Evolutionary conservation across 92 coral and sea anemone genomes (phyloP), one percentile per base, ranked within the genome.

Genomic region (Epizoanthus scotinus): DNA sequence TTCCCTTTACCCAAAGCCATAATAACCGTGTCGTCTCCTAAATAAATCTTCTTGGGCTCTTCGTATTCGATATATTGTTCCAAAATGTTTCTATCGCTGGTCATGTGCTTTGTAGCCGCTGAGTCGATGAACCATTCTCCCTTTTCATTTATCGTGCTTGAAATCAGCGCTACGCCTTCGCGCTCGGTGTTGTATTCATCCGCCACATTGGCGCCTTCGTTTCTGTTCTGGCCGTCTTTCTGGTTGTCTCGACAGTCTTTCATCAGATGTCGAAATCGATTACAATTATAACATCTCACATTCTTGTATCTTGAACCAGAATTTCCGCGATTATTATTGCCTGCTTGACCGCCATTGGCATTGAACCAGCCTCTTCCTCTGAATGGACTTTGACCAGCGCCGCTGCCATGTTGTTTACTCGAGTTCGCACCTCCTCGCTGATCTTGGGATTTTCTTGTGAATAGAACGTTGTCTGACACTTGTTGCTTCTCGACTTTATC

Each of bases 401-500:
- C 38, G 8, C 3, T 42, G 9, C 67, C 49, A 27, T 4, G 36
- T 31, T 31, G 36, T 31, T 31, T 31, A 31, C 36, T 31, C 36
- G 36, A 31, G 36, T 4, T 31, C 4, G 36, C 36, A 31, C 36
- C 36, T 31, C 36, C 36, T 31, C 36, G 4, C 36, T 31, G 36
- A 31, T 31, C 36, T 31, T 31, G 36, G 36, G 36, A 31, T 31
- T 65, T 54, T 22, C 28, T 31, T 29, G 25, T 42, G 13, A 83
- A 69, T 29, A 85, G 72, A 18, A 71, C 89, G 42, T 72, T 82
- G 78, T 82, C 83, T 6, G 78, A 72, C 34, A 74, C 73, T 34
- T 83, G 42, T 44, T 87, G 70, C 36, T 31, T 62, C 62, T 73
- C 83, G 34, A 17, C 72, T 68, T 86, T 86, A 44, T 87, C 87